These are phyloP conservation scores for Struthio camelus DNA, from an alignment of 2,113 vertebrate species.

Conservation along the genomic window DNA sequence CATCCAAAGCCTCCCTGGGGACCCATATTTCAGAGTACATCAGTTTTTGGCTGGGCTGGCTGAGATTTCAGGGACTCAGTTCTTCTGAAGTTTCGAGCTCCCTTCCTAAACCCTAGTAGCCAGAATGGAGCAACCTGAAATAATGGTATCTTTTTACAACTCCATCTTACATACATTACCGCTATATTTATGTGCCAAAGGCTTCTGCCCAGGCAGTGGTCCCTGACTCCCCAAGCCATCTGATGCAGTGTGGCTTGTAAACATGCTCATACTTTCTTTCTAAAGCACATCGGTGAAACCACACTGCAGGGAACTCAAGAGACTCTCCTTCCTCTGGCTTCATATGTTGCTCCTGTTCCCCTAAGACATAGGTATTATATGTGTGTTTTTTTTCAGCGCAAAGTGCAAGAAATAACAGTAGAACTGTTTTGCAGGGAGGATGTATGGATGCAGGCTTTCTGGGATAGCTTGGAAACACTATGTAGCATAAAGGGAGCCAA, in stretches of 20 bases:
- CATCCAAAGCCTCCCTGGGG: conserved; percentile 19
- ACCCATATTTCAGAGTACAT: not conserved
- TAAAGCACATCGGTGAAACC: not conserved
- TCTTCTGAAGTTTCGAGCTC: not conserved
- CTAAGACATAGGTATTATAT: not conserved
- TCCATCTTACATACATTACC: not conserved
- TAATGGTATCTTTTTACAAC: not conserved
- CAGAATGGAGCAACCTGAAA: not conserved
- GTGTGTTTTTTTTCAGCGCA: not conserved
- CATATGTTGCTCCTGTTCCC: not conserved
- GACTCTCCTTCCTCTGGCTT: not conserved
- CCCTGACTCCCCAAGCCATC: not conserved
- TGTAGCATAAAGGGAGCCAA: not conserved
- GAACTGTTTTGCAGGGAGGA: not conserved
- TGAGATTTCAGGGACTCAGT: not conserved
- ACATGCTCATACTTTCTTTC: not conserved
- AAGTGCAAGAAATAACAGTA: not conserved
- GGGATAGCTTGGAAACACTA: not conserved
- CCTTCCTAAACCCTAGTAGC: not conserved
- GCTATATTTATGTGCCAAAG: not conserved
- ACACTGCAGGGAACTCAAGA: not conserved
- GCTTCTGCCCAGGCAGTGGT: not conserved
- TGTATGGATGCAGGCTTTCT: not conserved
- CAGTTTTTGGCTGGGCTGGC: not conserved
- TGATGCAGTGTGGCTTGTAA: not conserved